Conservation (phyloP, 2,113 vertebrate genomes). For the Pelecanoides urinatrix region DNA sequence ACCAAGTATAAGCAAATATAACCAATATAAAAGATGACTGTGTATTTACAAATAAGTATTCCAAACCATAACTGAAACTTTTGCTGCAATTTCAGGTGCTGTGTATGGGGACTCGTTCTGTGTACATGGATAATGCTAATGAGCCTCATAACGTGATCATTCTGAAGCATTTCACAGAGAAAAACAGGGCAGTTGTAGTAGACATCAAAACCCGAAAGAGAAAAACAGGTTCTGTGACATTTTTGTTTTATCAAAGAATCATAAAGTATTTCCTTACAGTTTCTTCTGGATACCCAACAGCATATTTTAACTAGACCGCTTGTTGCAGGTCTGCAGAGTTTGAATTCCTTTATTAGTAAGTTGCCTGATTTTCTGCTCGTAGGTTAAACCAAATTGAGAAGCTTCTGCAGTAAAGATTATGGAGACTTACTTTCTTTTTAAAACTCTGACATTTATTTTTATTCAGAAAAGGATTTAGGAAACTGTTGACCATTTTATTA, state of each 20-base stretch:
- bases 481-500: background rate
- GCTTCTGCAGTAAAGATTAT: background rate
- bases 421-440: background rate
- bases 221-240: slow-evolving; percentile 84
- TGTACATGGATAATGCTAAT: slow-evolving; percentile 96
- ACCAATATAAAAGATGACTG: background rate
- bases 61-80: background rate
- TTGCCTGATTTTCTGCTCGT: background rate
- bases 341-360: background rate
- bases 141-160: slow-evolving; percentile 92
- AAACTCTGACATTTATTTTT: background rate
- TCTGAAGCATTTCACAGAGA: slow-evolving; percentile 96
- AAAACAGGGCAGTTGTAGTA: slow-evolving; percentile 93
- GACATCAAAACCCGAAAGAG: slow-evolving; percentile 95
- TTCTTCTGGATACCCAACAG: background rate
- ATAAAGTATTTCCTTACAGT: background rate
- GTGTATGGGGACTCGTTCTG: slow-evolving; percentile 92
- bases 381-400: background rate
- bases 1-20: background rate
- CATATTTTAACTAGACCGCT: background rate
- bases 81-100: slow-evolving; percentile 78
- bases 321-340: background rate
- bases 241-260: slow-evolving; percentile 25
- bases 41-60: background rate
- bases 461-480: background rate